Evolutionary conservation across 2,113 vertebrate species (phyloP).

Genomic region (Entomyzon cyanotis): DNA sequence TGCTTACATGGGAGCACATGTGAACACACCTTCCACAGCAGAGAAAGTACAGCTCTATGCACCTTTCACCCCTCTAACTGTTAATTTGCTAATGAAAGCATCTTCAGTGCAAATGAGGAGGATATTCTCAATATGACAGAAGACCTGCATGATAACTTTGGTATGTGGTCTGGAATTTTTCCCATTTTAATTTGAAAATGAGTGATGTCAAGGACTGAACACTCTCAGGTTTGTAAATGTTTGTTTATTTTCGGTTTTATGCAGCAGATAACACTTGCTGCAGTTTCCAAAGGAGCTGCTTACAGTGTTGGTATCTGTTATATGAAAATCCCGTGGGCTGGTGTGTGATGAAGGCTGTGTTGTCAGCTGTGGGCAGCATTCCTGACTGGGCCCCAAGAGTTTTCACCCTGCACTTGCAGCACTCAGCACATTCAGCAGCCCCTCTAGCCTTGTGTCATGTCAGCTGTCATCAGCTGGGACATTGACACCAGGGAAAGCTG

Average conservation of each 20-base stretch:
- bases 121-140: not conserved
- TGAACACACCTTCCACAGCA: not conserved
- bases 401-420: not conserved
- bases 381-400: not conserved
- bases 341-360: not conserved
- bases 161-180: not conserved
- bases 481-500: not conserved
- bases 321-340: not conserved
- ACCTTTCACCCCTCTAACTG: not conserved
- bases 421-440: not conserved
- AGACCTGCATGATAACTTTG: not conserved
- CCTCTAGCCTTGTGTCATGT: fast-evolving
- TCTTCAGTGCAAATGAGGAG: not conserved
- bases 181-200: not conserved
- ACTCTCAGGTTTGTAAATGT: not conserved
- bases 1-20: not conserved
- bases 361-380: fast-evolving
- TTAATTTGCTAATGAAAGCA: not conserved
- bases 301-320: not conserved
- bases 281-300: not conserved
- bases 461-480: not conserved
- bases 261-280: not conserved
- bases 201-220: not conserved
- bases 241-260: not conserved
- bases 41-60: not conserved